These are phyloP conservation scores for Syngnathus typhle DNA, from an alignment of 2,113 vertebrate species.

Conservation along the genomic window DNA sequence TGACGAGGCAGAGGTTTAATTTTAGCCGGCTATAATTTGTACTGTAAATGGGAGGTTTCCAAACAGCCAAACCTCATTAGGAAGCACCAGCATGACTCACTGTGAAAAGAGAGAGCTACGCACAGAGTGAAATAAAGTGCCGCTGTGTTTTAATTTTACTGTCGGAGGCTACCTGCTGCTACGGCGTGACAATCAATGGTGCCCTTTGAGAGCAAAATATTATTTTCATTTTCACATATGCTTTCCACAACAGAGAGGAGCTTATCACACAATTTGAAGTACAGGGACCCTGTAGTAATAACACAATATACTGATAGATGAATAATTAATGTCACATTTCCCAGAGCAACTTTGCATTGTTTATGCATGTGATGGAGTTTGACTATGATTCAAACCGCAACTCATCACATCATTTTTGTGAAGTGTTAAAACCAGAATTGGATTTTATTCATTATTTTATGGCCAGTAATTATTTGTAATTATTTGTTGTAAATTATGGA, in stretches of 20 bases:
- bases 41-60: conserved; percentile 77
- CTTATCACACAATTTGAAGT: conserved; percentile 61
- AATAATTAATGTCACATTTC: conserved; percentile 11
- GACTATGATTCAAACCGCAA: conserved; percentile 1
- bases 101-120: conserved; percentile 67
- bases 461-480: too few relatives aligned
- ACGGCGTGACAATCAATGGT: conserved; percentile 9
- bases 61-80: conserved; percentile 76
- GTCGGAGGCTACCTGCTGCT: conserved; percentile 22
- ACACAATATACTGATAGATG: conserved; percentile 5
- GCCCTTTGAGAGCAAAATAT: conserved; percentile 64
- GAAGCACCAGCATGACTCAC: conserved; percentile 75
- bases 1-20: conserved; percentile 82
- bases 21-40: conserved; percentile 79
- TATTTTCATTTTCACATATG: conserved; percentile 68
- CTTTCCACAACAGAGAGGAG: conserved; percentile 73
- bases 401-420: neutral
- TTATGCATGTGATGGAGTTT: conserved; percentile 4
- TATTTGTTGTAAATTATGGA: too few relatives aligned
- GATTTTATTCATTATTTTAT: too few relatives aligned
- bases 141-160: conserved; percentile 27
- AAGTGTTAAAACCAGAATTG: too few relatives aligned
- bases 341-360: conserved; percentile 10
- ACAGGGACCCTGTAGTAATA: conserved; percentile 1
- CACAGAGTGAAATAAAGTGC: conserved; percentile 64